Percentiles rank a stretch among this genome's conserved stretches.
Evolutionary conservation across 2,113 vertebrate genomes (phyloP).

Genomic region (Bubo blakistoni): DNA sequence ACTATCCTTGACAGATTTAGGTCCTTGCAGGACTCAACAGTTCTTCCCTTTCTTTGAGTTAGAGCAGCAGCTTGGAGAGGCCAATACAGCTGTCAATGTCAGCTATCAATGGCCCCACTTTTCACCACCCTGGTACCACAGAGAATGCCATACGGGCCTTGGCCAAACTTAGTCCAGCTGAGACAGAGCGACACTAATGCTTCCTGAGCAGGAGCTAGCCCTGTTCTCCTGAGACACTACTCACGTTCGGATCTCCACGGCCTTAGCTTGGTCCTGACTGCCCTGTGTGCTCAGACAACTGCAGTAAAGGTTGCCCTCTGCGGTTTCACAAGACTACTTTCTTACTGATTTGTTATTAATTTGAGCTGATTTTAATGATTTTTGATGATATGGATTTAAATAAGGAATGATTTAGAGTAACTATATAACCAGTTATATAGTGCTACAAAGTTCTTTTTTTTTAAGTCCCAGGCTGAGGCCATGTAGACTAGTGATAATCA

Average conservation of each 20-base stretch:
- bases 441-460: no score
- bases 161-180: background rate
- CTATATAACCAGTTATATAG: no score
- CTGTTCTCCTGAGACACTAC: background rate
- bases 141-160: fast-evolving
- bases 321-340: background rate
- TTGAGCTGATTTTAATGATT: no score
- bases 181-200: background rate
- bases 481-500: no score
- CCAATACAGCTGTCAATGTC: background rate
- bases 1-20: background rate
- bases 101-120: background rate
- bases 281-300: background rate
- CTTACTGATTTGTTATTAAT: background rate
- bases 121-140: background rate
- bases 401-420: no score
- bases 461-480: no score
- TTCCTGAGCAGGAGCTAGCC: background rate
- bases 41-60: background rate
- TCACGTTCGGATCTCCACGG: background rate
- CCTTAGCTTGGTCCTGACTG: background rate
- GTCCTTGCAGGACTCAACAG: background rate
- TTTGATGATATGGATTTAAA: no score
- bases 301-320: background rate
- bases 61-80: background rate